A percentile compares a stretch with the other conserved stretches of the same genome.
phyloP scores from a whole-genome alignment of 1,140 invertebrate species.

The Bacillus rossius region DNA sequence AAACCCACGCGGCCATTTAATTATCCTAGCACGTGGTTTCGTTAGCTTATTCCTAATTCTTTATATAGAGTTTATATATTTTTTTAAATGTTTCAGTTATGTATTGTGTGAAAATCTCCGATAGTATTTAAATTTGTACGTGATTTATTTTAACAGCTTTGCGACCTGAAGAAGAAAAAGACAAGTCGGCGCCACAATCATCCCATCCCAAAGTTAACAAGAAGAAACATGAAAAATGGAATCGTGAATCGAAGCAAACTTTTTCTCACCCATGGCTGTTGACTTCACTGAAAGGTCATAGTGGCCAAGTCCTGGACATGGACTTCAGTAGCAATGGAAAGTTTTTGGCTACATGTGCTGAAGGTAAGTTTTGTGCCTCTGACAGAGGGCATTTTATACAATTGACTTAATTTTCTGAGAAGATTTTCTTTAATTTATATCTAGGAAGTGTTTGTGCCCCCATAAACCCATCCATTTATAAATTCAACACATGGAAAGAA shows the following conservation, averaged over 20 bases:
- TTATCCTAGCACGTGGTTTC: too few relatives aligned
- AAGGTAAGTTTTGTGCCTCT: slow-evolving; percentile 55
- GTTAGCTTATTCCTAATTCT: too few relatives aligned
- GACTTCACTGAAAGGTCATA: slow-evolving; percentile 74
- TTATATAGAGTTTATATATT: too few relatives aligned
- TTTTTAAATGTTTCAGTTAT: too few relatives aligned
- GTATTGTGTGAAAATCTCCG: too few relatives aligned
- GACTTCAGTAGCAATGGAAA: slow-evolving; percentile 80
- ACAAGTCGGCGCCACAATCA: not conserved
- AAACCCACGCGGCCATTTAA: too few relatives aligned
- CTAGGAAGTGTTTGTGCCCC: too few relatives aligned
- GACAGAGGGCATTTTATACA: too few relatives aligned
- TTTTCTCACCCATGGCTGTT: slow-evolving; percentile 68
- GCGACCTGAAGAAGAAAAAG: slow-evolving; percentile 2
- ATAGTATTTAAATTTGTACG: too few relatives aligned
- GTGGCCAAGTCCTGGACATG: slow-evolving; percentile 61
- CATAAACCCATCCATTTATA: too few relatives aligned
- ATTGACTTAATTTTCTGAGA: too few relatives aligned
- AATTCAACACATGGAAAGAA: not conserved
- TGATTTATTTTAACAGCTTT: not conserved
- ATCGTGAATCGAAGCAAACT: slow-evolving; percentile 31
- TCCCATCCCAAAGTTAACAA: not conserved
- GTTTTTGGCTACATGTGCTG: slow-evolving; percentile 71
- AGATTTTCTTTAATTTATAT: too few relatives aligned
- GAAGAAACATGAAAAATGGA: slow-evolving; percentile 20